phyloP scores from a whole-genome alignment of 2,888 invertebrate genomes.

The Acrobasis repandana region DNA sequence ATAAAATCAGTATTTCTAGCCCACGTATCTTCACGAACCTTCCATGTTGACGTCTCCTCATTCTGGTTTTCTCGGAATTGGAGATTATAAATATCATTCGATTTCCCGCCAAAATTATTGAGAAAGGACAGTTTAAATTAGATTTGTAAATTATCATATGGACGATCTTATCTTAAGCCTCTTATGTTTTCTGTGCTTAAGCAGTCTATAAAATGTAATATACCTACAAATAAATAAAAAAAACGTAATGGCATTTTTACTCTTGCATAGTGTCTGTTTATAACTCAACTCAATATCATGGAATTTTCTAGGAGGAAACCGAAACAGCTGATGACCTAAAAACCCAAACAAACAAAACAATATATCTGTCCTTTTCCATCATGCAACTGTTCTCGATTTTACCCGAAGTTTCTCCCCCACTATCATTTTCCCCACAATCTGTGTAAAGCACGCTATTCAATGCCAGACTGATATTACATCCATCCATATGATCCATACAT shows the following conservation, averaged over 20 bases:
- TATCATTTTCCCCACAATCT: not conserved
- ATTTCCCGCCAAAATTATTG: conserved; percentile 23
- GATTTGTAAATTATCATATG: too few relatives aligned
- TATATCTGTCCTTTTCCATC: not conserved
- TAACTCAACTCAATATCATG: not conserved
- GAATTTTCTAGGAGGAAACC: not conserved
- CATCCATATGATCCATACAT: too few relatives aligned
- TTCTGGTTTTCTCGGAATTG: not conserved
- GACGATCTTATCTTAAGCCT: too few relatives aligned
- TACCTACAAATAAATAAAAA: too few relatives aligned
- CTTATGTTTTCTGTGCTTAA: too few relatives aligned
- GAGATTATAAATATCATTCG: conserved; percentile 3
- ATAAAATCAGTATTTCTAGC: not conserved
- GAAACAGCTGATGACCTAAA: conserved; percentile 7
- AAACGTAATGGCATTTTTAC: too few relatives aligned
- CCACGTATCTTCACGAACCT: not conserved
- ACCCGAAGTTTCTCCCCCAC: not conserved
- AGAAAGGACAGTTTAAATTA: conserved; percentile 9
- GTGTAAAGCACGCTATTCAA: conserved; percentile 13
- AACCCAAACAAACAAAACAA: not conserved
- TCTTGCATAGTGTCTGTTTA: too few relatives aligned
- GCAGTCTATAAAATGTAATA: not conserved
- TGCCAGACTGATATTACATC: not conserved
- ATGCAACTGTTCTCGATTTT: not conserved
- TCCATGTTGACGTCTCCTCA: conserved; percentile 2